Percentiles rank a stretch among this genome's conserved stretches.
Conservation (phyloP, 2,888 invertebrate species). For the Meganola albula region DNA sequence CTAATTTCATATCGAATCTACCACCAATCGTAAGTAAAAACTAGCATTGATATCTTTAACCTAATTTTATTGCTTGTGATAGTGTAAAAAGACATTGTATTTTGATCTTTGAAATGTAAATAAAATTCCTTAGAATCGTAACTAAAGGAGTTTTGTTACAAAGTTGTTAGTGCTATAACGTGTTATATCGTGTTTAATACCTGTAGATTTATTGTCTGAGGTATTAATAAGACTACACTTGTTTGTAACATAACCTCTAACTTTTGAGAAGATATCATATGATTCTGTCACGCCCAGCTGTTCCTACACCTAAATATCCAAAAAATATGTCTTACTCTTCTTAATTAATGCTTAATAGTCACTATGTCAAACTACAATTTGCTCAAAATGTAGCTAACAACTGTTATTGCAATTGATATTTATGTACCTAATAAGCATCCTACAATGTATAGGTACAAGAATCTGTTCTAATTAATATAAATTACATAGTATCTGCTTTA, state of each 20-base stretch:
- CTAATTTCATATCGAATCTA: slow-evolving; percentile 76
- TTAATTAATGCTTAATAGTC: no score
- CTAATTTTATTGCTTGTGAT: slow-evolving; percentile 2
- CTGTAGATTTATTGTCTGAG: no score
- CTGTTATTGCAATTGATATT: no score
- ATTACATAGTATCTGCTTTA: no score
- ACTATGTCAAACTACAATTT: no score
- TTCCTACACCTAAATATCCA: slow-evolving; percentile 17
- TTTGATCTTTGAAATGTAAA: slow-evolving; percentile 15
- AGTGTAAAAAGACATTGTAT: slow-evolving; percentile 4
- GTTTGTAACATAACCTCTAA: slow-evolving; percentile 23
- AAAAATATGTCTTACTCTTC: no score
- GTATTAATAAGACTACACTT: not conserved
- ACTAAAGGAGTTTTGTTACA: slow-evolving; percentile 8
- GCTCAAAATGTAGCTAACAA: no score
- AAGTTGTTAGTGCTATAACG: not conserved
- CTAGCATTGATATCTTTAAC: slow-evolving; percentile 13
- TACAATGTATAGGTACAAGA: no score
- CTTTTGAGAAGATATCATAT: slow-evolving; percentile 22
- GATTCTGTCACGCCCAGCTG: slow-evolving; percentile 30
- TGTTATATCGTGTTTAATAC: no score
- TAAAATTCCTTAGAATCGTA: no score
- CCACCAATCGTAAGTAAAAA: slow-evolving; percentile 70
- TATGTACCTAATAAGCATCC: no score
- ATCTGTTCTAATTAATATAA: no score